A percentile compares a stretch with the other conserved stretches of the same genome.
Conservation (phyloP, 2,113 vertebrate species). For the Cochlearius cochlearius region DNA sequence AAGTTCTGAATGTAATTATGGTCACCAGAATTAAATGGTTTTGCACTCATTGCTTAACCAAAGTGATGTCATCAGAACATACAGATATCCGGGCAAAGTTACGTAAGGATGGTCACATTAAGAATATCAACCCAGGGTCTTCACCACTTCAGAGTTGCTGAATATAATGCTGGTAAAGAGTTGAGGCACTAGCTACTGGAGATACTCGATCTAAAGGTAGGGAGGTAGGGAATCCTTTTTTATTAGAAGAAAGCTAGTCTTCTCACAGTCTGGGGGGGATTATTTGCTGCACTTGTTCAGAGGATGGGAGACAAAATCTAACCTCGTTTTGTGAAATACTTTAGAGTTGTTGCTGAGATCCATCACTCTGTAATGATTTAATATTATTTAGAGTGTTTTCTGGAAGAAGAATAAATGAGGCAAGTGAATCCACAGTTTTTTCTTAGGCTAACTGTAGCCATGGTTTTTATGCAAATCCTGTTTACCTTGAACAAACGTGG, state of each 20-base stretch:
- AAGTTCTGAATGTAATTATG: background rate
- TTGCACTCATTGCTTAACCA: background rate
- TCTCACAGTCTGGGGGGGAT: background rate
- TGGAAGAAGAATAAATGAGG: background rate
- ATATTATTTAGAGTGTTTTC: background rate
- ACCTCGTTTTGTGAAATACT: background rate
- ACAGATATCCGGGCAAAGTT: background rate
- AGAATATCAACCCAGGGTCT: background rate
- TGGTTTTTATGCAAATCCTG: background rate
- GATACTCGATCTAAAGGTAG: background rate
- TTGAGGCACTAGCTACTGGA: background rate
- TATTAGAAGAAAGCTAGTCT: background rate
- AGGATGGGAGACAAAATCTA: background rate
- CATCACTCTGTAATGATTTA: background rate
- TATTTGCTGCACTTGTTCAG: background rate
- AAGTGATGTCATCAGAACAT: background rate
- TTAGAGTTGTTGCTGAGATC: background rate
- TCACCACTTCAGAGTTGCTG: background rate
- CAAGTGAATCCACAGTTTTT: background rate
- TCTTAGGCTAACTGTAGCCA: background rate
- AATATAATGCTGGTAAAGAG: background rate
- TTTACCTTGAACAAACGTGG: background rate
- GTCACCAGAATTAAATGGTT: background rate
- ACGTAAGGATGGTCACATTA: rapidly evolving
- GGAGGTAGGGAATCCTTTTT: background rate